Conservation (phyloP, 2,888 invertebrate species). For the Pristionchus mayeri region DNA sequence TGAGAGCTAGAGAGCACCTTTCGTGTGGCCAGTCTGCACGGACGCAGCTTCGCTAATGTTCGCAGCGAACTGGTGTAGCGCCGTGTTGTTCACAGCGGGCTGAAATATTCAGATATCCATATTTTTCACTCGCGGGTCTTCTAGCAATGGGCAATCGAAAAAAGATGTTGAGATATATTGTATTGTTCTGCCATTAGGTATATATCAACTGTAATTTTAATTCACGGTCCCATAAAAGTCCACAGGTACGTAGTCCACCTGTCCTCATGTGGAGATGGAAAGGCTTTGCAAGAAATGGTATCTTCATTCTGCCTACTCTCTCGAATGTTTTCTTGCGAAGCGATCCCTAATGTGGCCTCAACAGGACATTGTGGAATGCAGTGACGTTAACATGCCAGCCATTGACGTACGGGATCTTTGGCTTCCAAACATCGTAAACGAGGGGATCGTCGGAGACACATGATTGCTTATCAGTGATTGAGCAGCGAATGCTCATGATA, state of each 20-base stretch:
- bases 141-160: neutral
- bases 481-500: neutral
- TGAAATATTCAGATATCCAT: neutral
- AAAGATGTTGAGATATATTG: too few species aligned
- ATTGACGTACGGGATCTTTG: too few species aligned
- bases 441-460: neutral
- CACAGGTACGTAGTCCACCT: neutral
- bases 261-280: too few species aligned
- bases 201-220: neutral
- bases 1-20: too few species aligned
- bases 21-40: constrained; percentile 67
- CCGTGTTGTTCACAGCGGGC: constrained; percentile 12
- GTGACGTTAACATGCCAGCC: too few species aligned
- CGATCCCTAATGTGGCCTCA: neutral
- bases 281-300: too few species aligned
- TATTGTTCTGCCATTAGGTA: neutral
- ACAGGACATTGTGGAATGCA: neutral
- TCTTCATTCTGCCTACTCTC: neutral
- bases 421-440: neutral
- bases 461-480: neutral
- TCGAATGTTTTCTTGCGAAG: neutral
- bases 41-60: constrained; percentile 46
- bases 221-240: neutral
- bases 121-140: neutral
- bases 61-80: neutral